These are phyloP conservation scores for Coptodon bakossiorum DNA, from an alignment of 2,113 vertebrate genomes.

Conservation along the genomic window DNA sequence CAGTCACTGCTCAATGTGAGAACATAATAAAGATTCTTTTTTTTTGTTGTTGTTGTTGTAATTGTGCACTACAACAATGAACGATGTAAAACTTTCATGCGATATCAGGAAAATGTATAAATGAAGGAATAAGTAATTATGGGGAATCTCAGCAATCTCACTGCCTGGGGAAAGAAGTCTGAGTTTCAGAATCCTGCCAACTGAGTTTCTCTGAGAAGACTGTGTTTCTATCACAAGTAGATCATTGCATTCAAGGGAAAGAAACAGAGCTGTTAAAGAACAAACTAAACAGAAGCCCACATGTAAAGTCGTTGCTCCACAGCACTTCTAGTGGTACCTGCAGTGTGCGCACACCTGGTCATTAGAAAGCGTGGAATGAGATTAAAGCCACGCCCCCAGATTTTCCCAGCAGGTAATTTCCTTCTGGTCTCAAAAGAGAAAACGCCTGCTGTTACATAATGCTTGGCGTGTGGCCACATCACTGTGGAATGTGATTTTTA, in stretches of 20 bases:
- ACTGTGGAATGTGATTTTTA: too few species aligned
- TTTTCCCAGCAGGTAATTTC: not conserved
- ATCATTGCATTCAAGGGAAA: not conserved
- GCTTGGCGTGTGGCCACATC: not conserved
- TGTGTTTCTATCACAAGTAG: not conserved
- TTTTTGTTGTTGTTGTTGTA: accelerated
- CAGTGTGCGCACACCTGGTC: not conserved
- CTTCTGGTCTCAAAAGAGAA: not conserved
- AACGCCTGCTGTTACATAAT: not conserved
- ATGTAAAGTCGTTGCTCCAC: not conserved
- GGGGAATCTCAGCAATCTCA: not conserved
- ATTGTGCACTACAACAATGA: not conserved
- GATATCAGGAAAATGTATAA: not conserved
- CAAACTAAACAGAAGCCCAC: not conserved
- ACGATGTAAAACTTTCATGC: not conserved
- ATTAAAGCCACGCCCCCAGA: not conserved
- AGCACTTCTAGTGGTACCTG: not conserved
- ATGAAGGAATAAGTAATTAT: not conserved
- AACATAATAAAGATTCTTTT: not conserved
- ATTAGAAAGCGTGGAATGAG: not conserved
- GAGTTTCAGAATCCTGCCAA: not conserved
- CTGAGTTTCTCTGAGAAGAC: not conserved
- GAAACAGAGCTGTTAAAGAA: not conserved
- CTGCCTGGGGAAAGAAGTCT: not conserved
- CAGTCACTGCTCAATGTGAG: not conserved